Conservation (phyloP, 2,797 vertebrate genomes). For the Perdix hodgsoniae region DNA sequence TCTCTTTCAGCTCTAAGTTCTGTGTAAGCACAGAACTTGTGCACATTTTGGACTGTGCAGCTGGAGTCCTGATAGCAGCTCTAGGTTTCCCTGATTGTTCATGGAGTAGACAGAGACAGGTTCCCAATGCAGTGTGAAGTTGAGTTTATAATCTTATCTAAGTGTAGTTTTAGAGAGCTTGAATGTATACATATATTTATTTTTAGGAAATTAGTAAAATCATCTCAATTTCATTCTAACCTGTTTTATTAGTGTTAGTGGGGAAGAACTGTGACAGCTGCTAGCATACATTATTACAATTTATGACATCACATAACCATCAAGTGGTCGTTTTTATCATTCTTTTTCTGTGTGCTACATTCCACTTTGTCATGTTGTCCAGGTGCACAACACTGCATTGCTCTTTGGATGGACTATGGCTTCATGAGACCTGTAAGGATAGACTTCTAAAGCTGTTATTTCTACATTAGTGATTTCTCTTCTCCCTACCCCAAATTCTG, state of each 20-base stretch:
- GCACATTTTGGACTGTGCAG: rapidly evolving
- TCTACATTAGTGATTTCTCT: background rate
- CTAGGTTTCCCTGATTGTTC: background rate
- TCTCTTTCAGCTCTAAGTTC: background rate
- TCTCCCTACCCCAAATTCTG: background rate
- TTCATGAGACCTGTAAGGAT: background rate
- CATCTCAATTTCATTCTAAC: background rate
- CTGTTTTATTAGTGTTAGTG: background rate
- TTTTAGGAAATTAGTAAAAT: background rate
- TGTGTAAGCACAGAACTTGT: background rate
- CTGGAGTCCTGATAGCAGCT: background rate
- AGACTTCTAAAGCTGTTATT: background rate
- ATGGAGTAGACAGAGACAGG: background rate
- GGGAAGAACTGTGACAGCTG: background rate
- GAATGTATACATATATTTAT: background rate
- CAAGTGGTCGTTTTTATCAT: background rate
- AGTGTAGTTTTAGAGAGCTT: background rate
- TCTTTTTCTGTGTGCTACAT: background rate
- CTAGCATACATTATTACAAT: background rate
- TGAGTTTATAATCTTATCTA: background rate
- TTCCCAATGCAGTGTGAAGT: background rate
- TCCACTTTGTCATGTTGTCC: background rate
- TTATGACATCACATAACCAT: background rate
- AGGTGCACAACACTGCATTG: background rate
- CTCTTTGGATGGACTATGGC: background rate